phyloP scores from a whole-genome alignment of 2,113 vertebrate genomes.

The Ammodytes marinus region DNA sequence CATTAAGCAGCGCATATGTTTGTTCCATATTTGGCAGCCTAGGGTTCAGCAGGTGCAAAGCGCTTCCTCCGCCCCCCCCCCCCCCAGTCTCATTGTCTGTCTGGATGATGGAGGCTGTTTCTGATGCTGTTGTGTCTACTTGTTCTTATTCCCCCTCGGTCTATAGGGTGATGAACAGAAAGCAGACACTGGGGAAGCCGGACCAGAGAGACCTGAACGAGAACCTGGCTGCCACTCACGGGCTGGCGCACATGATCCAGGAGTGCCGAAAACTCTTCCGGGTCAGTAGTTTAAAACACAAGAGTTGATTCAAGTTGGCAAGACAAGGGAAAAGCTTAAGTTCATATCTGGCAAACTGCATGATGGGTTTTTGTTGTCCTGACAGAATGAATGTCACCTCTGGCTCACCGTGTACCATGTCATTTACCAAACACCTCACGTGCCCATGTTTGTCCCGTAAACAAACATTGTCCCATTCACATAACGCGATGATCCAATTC shows the following conservation, averaged over 20 bases:
- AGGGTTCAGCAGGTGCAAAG: slow-evolving; percentile 4
- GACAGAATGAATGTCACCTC: slow-evolving; percentile 14
- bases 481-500: slow-evolving; percentile 41
- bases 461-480: slow-evolving; percentile 46
- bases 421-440: slow-evolving; percentile 18
- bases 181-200: slow-evolving; percentile 94
- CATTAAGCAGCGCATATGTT: slow-evolving; percentile 31
- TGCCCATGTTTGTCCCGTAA: slow-evolving; percentile 47
- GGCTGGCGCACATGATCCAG: slow-evolving; percentile 96
- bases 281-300: slow-evolving; percentile 83
- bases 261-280: slow-evolving; percentile 96
- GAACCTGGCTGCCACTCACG: slow-evolving; percentile 96
- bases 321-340: background rate
- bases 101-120: background rate
- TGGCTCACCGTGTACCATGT: slow-evolving; percentile 1
- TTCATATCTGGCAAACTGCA: background rate
- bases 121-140: slow-evolving; percentile 23
- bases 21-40: slow-evolving; percentile 25
- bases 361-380: slow-evolving; percentile 18
- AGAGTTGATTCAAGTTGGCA: background rate
- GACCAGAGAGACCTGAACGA: slow-evolving; percentile 98
- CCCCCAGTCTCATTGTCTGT: background rate
- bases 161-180: slow-evolving; percentile 96
- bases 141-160: slow-evolving; percentile 36
- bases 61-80: background rate